These are phyloP conservation scores for Mesaphorura yosii DNA, from an alignment of 1,140 invertebrate genomes.

Conservation along the genomic window DNA sequence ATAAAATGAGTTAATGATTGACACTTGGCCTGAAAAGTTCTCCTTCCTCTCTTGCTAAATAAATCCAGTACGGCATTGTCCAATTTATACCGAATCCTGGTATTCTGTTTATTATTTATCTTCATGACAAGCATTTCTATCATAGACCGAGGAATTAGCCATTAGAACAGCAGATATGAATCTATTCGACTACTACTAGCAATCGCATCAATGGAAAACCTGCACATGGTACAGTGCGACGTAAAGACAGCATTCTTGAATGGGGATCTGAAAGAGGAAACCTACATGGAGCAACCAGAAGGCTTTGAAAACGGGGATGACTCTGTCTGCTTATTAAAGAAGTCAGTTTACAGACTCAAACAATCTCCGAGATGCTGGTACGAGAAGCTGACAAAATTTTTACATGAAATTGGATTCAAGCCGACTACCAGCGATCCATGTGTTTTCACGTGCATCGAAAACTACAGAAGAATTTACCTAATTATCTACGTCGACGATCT, in stretches of 20 bases:
- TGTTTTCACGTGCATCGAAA: background rate
- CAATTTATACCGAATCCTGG: too few relatives aligned
- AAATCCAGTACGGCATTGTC: too few relatives aligned
- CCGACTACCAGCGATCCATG: background rate
- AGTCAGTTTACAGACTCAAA: conserved; percentile 38
- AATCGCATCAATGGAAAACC: conserved; percentile 30
- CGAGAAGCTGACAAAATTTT: conserved; percentile 13
- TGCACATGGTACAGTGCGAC: conserved; percentile 36
- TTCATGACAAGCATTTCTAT: too few relatives aligned
- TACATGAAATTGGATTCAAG: background rate
- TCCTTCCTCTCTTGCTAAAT: too few relatives aligned
- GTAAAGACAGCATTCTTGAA: conserved; percentile 37
- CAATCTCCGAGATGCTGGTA: conserved; percentile 39
- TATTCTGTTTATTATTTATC: too few relatives aligned
- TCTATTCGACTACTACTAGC: conserved; percentile 33
- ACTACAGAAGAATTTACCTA: background rate
- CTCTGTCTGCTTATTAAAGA: conserved; percentile 32
- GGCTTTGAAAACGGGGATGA: conserved; percentile 2
- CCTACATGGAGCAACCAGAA: conserved; percentile 34
- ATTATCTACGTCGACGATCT: background rate
- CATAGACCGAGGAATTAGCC: too few relatives aligned
- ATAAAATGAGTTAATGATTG: too few relatives aligned
- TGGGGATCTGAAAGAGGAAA: conserved; percentile 34
- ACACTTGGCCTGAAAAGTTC: too few relatives aligned
- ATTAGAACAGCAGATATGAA: conserved; percentile 29